Percentiles rank a stretch among this genome's conserved stretches.
Conservation (phyloP, 2,888 invertebrate species). For the Dicycla oo region DNA sequence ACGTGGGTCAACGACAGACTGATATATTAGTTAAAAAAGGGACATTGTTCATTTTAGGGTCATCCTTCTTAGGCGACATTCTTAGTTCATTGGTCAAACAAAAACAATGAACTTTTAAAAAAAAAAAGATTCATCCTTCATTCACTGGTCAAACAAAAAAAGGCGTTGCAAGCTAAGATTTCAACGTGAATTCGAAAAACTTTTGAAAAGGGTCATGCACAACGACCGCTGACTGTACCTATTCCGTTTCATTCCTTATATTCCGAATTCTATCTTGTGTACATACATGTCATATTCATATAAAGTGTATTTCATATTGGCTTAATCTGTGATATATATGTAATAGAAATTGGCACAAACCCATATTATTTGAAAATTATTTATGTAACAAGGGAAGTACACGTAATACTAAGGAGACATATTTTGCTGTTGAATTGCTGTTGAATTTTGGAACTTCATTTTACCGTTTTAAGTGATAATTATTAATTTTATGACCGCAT, state of each 20-base stretch:
- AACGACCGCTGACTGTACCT: no score
- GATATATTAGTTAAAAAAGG: no score
- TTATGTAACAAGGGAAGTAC: slow-evolving; percentile 57
- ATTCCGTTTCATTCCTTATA: slow-evolving; percentile 72
- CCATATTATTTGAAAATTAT: slow-evolving; percentile 63
- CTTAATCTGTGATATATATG: slow-evolving; percentile 88
- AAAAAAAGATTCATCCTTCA: no score
- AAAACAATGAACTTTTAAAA: no score
- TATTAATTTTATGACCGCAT: slow-evolving; percentile 76
- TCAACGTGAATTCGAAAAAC: no score
- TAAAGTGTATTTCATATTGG: slow-evolving; percentile 79
- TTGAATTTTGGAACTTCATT: slow-evolving; percentile 44
- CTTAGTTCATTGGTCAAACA: no score
- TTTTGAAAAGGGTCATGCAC: no score
- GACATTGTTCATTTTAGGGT: no score
- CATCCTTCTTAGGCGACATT: no score
- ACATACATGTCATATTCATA: slow-evolving; percentile 66
- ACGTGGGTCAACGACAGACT: no score
- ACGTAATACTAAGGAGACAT: slow-evolving; percentile 55
- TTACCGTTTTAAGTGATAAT: slow-evolving; percentile 70
- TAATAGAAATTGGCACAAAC: slow-evolving; percentile 79
- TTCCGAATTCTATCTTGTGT: slow-evolving; percentile 72
- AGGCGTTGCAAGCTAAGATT: no score
- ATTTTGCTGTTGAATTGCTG: slow-evolving; percentile 48
- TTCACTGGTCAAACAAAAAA: no score